Conservation (phyloP, 1,140 invertebrate species). For the Drosophila orena region DNA sequence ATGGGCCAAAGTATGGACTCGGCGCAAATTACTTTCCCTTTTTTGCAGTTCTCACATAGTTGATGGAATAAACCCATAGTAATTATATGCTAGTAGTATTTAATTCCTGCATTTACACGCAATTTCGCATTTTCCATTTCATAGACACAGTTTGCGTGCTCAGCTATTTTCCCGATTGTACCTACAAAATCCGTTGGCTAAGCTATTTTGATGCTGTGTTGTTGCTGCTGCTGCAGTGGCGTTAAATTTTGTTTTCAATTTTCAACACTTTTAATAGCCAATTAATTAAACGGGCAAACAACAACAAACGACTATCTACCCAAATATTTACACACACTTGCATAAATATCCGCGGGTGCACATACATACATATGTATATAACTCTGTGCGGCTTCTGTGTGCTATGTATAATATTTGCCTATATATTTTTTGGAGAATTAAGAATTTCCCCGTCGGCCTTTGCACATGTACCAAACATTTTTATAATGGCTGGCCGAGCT, state of each 20-base stretch:
- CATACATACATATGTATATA: no score
- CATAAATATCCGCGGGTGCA: conserved; percentile 18
- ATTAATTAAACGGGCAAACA: conserved; percentile 76
- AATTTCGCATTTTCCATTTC: conserved; percentile 20
- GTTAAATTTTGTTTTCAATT: conserved; percentile 75
- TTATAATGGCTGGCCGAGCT: conserved; percentile 49
- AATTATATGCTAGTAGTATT: conserved; percentile 14
- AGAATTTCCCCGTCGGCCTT: conserved; percentile 33
- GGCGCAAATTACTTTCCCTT: conserved; percentile 13
- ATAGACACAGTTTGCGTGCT: conserved; percentile 28
- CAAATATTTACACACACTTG: conserved; percentile 28
- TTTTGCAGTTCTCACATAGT: conserved; percentile 9
- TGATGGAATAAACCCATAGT: conserved; percentile 8
- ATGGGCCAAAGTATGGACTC: conserved; percentile 9
- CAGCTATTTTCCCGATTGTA: conserved; percentile 30
- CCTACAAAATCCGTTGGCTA: conserved; percentile 26
- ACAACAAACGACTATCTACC: conserved; percentile 47
- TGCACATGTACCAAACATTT: conserved; percentile 57
- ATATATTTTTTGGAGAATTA: conserved; percentile 6
- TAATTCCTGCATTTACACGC: conserved; percentile 28
- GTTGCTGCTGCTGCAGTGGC: conserved; percentile 33
- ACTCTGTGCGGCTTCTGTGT: not conserved
- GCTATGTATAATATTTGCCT: conserved; percentile 3
- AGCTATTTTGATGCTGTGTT: conserved; percentile 43
- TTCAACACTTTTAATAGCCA: conserved; percentile 81